These are phyloP conservation scores for Strongylocentrotus purpuratus DNA, from an alignment of 35 echinoderm and acorn worm genomes.

Conservation along the genomic window DNA sequence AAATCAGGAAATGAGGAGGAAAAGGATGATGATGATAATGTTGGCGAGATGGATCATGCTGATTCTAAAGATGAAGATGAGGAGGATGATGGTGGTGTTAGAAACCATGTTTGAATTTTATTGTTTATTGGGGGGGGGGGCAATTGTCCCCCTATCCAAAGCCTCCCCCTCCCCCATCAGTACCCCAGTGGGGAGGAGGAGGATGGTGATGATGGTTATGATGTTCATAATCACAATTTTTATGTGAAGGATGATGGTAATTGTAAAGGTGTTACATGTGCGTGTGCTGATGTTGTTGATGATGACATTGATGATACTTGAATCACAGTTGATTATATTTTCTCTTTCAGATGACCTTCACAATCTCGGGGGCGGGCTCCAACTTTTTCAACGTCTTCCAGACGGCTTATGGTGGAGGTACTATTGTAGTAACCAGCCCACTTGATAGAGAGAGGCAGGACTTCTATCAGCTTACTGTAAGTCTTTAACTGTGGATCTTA, in stretches of 20 bases:
- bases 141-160: no score
- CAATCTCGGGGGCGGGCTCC: slow-evolving; percentile 20
- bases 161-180: no score
- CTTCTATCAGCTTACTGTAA: slow-evolving; percentile 61
- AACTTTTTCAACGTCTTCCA: slow-evolving; percentile 15
- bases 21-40: background rate
- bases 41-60: background rate
- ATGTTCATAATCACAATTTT: background rate
- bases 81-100: background rate
- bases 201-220: background rate
- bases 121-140: no score
- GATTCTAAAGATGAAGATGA: background rate
- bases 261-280: background rate
- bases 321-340: no score
- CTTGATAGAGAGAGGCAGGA: slow-evolving; percentile 67
- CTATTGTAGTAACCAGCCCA: slow-evolving; percentile 31
- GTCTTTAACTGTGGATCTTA: no score
- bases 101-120: no score
- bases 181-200: no score
- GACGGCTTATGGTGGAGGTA: background rate
- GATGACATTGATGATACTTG: no score
- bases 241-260: background rate
- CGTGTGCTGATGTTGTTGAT: no score
- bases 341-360: slow-evolving; percentile 11
- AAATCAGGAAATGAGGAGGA: background rate